Percentiles rank a stretch among this genome's conserved stretches.
Conservation (phyloP, 2,113 vertebrate species). For the Dissostichus mawsoni region DNA sequence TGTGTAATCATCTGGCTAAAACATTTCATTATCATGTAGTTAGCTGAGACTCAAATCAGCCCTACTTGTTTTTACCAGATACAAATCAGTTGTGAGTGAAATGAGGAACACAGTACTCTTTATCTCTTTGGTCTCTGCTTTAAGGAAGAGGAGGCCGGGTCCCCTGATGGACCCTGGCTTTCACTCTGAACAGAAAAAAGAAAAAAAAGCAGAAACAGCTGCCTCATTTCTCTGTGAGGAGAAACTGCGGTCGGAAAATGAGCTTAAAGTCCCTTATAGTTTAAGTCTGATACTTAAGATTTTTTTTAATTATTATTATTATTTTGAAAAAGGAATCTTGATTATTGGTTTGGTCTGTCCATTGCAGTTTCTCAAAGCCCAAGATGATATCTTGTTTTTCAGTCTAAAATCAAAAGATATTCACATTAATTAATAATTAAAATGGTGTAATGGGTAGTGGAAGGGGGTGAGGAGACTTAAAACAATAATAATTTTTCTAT, state of each 20-base stretch:
- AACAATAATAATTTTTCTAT: no score
- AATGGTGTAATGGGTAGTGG: no score
- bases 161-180: constrained; percentile 13
- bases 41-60: constrained; percentile 10
- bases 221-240: constrained; percentile 2
- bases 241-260: constrained; percentile 9
- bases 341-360: no score
- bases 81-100: constrained; percentile 16
- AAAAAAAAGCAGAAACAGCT: constrained; percentile 19
- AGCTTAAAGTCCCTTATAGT: neutral
- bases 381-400: no score
- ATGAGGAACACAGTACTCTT: constrained; percentile 8
- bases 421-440: no score
- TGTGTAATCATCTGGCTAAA: constrained; percentile 1
- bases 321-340: no score
- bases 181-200: constrained; percentile 25
- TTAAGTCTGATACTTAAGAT: no score
- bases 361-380: no score
- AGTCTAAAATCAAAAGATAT: no score
- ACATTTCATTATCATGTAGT: neutral
- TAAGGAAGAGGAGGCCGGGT: neutral
- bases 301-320: no score
- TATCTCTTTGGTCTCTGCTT: constrained; percentile 3
- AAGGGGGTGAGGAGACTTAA: no score
- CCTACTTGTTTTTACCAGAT: constrained; percentile 13